Evolutionary conservation across 2,113 vertebrate genomes (phyloP).

Genomic region (Clinocottus analis): DNA sequence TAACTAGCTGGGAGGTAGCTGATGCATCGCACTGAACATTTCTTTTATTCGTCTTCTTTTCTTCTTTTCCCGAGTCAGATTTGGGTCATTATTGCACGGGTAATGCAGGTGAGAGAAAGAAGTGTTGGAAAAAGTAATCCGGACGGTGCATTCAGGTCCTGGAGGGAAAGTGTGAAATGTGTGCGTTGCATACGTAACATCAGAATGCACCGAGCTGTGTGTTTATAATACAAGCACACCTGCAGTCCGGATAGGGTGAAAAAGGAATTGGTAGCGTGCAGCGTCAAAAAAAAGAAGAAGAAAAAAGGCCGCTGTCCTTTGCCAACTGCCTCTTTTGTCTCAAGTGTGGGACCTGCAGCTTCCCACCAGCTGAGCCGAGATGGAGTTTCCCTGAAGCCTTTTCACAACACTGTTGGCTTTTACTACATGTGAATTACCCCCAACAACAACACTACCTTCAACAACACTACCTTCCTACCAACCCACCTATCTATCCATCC

Average conservation of each 20-base stretch:
- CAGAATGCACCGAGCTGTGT: background rate
- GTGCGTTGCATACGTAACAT: background rate
- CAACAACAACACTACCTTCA: background rate
- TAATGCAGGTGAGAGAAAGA: background rate
- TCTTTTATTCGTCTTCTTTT: background rate
- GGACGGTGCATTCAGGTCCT: background rate
- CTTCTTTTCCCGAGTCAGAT: background rate
- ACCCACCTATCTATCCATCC: background rate
- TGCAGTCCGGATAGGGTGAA: background rate
- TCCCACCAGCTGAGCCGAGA: conserved; percentile 25
- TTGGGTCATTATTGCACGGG: background rate
- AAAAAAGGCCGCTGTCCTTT: conserved; percentile 2
- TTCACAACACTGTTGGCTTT: conserved; percentile 5
- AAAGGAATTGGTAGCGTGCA: background rate
- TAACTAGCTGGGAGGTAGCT: background rate
- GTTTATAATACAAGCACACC: conserved; percentile 2
- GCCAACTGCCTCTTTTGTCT: conserved; percentile 20
- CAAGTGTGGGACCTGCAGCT: conserved; percentile 17
- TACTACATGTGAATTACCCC: background rate
- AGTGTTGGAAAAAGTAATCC: background rate
- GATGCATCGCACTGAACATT: background rate
- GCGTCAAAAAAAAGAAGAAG: background rate
- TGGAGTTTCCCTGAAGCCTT: conserved; percentile 28
- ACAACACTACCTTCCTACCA: background rate
- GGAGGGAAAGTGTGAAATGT: background rate